Conservation (phyloP, 2,113 vertebrate species). For the Vicugna pacos region DNA sequence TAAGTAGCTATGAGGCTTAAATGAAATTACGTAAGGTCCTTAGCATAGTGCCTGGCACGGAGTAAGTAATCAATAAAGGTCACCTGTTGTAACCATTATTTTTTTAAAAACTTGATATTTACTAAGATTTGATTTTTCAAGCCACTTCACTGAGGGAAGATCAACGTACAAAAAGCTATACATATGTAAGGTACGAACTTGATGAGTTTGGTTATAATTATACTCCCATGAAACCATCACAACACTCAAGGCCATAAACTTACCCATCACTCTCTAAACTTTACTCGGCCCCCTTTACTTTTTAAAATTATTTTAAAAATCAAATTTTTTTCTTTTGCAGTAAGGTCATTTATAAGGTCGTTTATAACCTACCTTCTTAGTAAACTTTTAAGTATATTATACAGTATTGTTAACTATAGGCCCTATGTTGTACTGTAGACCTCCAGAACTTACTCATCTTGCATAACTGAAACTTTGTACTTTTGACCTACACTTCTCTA, state of each 20-base stretch:
- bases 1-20: neutral
- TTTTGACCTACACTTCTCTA: neutral
- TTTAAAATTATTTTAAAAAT: neutral
- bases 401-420: neutral
- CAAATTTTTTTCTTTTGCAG: neutral
- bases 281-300: neutral
- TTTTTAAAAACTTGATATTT: neutral
- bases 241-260: neutral
- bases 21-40: neutral
- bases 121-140: neutral
- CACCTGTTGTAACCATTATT: neutral
- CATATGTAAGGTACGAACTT: neutral
- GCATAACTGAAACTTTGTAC: neutral
- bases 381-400: neutral
- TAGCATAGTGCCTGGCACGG: neutral
- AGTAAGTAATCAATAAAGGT: neutral
- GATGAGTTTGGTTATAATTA: neutral
- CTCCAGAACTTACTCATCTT: neutral
- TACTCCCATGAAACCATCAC: neutral
- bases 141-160: neutral
- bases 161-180: neutral
- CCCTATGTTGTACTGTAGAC: neutral
- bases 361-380: neutral
- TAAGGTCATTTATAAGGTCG: neutral
- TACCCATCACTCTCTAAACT: neutral